Base-by-base conservation (phyloP, 2,888 invertebrate genomes). In the Atherix ibis region DNA sequence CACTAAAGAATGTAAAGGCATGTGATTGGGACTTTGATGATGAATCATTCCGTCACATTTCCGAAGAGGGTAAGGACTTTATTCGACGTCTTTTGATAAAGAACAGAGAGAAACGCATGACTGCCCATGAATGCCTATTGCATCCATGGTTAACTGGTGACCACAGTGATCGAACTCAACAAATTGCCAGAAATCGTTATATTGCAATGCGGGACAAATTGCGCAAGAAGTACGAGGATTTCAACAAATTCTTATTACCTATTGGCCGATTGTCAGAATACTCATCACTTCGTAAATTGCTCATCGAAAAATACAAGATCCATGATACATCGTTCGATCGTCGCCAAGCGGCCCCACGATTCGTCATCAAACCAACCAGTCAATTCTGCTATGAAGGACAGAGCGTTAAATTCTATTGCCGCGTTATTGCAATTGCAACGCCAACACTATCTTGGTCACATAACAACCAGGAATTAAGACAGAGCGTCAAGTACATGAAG, bases 11-110 rank as follows among this genome's bases (percentile, higher is more conserved):
- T 58, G 97, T 99, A 10, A 92, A 92, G 61, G 85, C 87, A 8
- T 95, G 97, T 60, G 94, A 97, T 63, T 97, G 97, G 97, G 91
- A 92, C 70, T 97, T 99, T 64, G 97, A 98, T 55, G 81, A 83
- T 54, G 91, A 94, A 50, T 80, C 91, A 6, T 99, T 99, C 71
- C 68, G 75, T 16, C 76, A 80, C 51, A 89, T 99, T 34, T 97
- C 97, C 1, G 87, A 88, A 36, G 91, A 95, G 58, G 98, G 84
- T 49, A 95, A 88, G 67, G 98, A 98, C 68, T 99, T 99, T 63
- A 98, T 99, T 59, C 74, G 81, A 46, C 74, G 85, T 53, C 71
- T 99, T 40, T 71, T 99, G 10, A 66, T 92, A 40, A 82, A 85
- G 59, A 89, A 82, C 58, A 95, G 94, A 65, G 89, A 91, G 82